These are phyloP conservation scores for Ylistrum balloti DNA, from an alignment of 1,140 invertebrate species.

Conservation along the genomic window DNA sequence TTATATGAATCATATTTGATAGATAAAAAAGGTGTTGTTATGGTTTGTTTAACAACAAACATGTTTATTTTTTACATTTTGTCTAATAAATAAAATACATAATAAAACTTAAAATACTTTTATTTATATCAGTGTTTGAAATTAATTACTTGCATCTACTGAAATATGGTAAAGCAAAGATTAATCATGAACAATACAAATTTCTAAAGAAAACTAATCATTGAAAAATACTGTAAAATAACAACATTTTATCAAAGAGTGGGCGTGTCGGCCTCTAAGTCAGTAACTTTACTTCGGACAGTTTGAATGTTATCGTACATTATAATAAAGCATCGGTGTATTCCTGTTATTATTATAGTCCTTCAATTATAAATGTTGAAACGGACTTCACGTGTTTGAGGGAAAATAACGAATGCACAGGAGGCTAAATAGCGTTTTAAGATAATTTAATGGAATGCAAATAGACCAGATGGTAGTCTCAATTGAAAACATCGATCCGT, in stretches of 20 bases:
- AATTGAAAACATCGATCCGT: neutral
- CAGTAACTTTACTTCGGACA: neutral
- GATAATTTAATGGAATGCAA: slow-evolving; percentile 30
- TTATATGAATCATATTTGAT: too few relatives aligned
- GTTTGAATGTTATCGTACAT: neutral
- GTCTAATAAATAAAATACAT: too few relatives aligned
- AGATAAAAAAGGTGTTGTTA: too few relatives aligned
- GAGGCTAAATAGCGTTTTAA: slow-evolving; percentile 34
- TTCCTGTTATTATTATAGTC: neutral
- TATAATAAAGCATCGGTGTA: neutral
- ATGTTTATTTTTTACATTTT: too few relatives aligned
- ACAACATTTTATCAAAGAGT: neutral
- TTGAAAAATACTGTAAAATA: too few relatives aligned
- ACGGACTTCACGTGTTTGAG: neutral
- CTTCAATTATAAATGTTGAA: neutral
- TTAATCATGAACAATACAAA: too few relatives aligned
- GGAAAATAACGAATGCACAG: neutral
- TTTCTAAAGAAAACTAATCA: too few relatives aligned
- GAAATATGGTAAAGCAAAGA: too few relatives aligned
- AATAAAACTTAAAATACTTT: too few relatives aligned
- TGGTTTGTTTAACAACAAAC: too few relatives aligned
- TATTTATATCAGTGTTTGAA: too few relatives aligned
- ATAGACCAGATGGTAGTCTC: neutral
- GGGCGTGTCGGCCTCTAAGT: neutral
- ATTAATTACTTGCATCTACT: too few relatives aligned